These are phyloP conservation scores for Acheta domesticus DNA, from an alignment of 2,888 invertebrate species.

Conservation along the genomic window DNA sequence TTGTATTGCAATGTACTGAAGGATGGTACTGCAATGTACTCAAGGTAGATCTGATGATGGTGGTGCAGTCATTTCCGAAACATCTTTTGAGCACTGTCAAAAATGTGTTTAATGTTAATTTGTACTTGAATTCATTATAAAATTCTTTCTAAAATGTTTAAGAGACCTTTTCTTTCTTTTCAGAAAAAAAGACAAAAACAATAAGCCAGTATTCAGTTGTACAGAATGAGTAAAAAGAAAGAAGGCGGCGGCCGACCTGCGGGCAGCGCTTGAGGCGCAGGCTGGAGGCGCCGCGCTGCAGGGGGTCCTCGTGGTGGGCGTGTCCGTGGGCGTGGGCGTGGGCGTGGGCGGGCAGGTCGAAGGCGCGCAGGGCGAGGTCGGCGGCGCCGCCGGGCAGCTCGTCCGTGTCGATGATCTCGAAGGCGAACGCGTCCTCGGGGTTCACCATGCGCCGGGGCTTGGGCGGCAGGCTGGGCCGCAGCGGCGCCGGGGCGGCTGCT, in stretches of 20 bases:
- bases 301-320: slow-evolving; percentile 57
- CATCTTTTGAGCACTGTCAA: too few relatives aligned
- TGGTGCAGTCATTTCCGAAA: too few relatives aligned
- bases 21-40: too few relatives aligned
- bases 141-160: too few relatives aligned
- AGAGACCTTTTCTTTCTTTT: too few relatives aligned
- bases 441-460: slow-evolving; percentile 44
- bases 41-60: too few relatives aligned
- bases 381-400: slow-evolving; percentile 47
- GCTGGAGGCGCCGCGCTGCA: slow-evolving; percentile 55
- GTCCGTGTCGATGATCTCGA: slow-evolving; percentile 80
- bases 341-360: slow-evolving; percentile 48
- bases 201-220: too few relatives aligned
- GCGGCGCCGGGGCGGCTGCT: background rate
- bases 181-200: too few relatives aligned
- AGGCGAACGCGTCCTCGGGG: slow-evolving; percentile 75
- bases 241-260: background rate
- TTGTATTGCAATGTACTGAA: too few relatives aligned
- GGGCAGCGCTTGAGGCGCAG: background rate
- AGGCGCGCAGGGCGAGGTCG: background rate
- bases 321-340: slow-evolving; percentile 52
- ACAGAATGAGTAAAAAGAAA: too few relatives aligned
- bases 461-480: slow-evolving; percentile 41
- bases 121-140: too few relatives aligned
- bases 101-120: too few relatives aligned